Evolutionary conservation across 64 coral and sea anemone genomes (phyloP).

Genomic region (Porites australiensis): DNA sequence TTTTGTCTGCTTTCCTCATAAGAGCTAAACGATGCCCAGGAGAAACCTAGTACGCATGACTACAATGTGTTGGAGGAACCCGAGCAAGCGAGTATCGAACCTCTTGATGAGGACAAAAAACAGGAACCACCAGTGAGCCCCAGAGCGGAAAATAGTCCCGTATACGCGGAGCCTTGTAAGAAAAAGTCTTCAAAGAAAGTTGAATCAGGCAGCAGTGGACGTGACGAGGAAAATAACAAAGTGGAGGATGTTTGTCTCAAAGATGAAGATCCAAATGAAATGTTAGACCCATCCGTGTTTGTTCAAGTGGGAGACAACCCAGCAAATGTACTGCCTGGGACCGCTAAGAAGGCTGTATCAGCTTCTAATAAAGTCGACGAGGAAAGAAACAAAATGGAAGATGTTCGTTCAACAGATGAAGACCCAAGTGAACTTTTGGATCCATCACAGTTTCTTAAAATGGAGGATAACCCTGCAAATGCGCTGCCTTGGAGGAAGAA

Average conservation of each 20-base stretch:
- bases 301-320: not conserved
- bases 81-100: not conserved
- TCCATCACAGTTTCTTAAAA: not conserved
- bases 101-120: not conserved
- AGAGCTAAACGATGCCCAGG: not conserved
- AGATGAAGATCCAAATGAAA: not conserved
- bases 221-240: not conserved
- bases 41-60: not conserved
- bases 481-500: not conserved
- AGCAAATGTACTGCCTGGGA: not conserved
- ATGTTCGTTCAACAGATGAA: not conserved
- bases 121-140: no score
- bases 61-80: constrained; percentile 45
- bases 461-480: not conserved
- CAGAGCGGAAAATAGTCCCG: no score
- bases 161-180: no score
- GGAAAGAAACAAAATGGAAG: not conserved
- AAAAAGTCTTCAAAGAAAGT: no score
- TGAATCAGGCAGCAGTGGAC: not conserved
- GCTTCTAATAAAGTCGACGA: not conserved
- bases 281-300: not conserved
- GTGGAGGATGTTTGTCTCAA: not conserved
- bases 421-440: not conserved
- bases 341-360: no score
- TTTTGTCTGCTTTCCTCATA: no score